These are phyloP conservation scores for Meandrina meandrites DNA, from an alignment of 92 coral and sea anemone species.

Conservation along the genomic window DNA sequence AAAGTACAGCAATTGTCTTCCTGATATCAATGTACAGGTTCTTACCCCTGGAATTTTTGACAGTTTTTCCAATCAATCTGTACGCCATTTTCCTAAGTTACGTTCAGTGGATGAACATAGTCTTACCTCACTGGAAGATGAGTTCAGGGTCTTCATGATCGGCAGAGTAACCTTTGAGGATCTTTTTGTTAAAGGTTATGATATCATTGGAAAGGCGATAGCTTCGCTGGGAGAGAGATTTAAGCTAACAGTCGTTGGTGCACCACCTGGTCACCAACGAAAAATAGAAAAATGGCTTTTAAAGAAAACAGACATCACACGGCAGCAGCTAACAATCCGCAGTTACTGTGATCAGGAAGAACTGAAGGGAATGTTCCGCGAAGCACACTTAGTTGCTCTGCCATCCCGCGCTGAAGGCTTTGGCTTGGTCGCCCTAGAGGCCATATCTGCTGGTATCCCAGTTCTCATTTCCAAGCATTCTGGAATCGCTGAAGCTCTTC, in stretches of 20 bases:
- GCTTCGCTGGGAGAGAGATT: not conserved
- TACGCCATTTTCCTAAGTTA: too few relatives aligned
- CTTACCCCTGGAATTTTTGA: constrained; percentile 35
- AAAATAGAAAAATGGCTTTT: constrained; percentile 1
- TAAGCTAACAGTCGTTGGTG: not conserved
- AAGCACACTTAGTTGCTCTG: not conserved
- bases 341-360: not conserved
- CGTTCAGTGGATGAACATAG: not conserved
- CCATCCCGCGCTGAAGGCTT: constrained; percentile 36
- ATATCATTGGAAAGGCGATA: constrained; percentile 6
- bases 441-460: not conserved
- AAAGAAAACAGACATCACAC: not conserved
- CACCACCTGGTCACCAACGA: not conserved
- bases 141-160: not conserved
- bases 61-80: not conserved
- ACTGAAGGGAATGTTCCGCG: not conserved
- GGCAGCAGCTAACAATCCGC: not conserved
- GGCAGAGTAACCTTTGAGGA: not conserved
- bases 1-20: not conserved
- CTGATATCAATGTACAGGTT: not conserved
- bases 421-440: constrained; percentile 26
- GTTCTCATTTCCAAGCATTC: not conserved
- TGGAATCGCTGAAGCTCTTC: constrained; percentile 5
- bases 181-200: not conserved
- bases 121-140: too few relatives aligned